Base-by-base conservation (phyloP, 2,797 vertebrate species). In the Sparidentex hasta region DNA sequence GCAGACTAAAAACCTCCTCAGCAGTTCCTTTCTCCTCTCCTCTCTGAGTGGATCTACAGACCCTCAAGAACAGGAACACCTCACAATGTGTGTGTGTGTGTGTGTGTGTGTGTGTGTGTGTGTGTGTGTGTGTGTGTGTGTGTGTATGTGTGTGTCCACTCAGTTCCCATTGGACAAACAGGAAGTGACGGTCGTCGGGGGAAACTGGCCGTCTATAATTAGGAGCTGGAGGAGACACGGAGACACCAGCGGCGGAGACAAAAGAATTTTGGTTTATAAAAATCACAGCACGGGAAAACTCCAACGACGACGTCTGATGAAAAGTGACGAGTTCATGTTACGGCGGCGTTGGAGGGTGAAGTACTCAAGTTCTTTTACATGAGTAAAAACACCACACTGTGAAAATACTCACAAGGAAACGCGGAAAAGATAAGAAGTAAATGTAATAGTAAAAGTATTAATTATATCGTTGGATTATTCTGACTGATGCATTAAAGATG, bases 121-220 rank as follows among this genome's bases (percentile, higher is more conserved):
- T n/a, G n/a, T n/a, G n/a, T n/a, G n/a, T n/a, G n/a, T n/a, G n/a
- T n/a, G n/a, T n/a, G 20, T 51, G 50, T 51, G 21, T 23, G 56
- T 65, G 61, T 67, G 41, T 69, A 51, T 64, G 61, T 76, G 82
- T 69, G 70, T 68, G 71, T 80, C 78, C 73, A 65, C 38, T 81
- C 52, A 41, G 86, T 84, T 91, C 88, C 88, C 83, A 73, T 65
- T 77, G 88, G 82, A 90, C 91, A 94, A 94, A 92, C 93, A 91
- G 93, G 93, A 94, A 85, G 86, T 89, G 88, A 91, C 71, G 66
- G 80, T 50, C n/a, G 72, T 76, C 3, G 54, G 83, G 80, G 85
- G 83, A 81, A 85, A 87, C 74, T 29, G 52, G 61, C 16, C 3
- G 23, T 78, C 78, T 94, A 94, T 87, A 88, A 90, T 92, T 93